phyloP scores from a whole-genome alignment of 53 echinoderm and acorn worm species.

The Paracentrotus lividus region DNA sequence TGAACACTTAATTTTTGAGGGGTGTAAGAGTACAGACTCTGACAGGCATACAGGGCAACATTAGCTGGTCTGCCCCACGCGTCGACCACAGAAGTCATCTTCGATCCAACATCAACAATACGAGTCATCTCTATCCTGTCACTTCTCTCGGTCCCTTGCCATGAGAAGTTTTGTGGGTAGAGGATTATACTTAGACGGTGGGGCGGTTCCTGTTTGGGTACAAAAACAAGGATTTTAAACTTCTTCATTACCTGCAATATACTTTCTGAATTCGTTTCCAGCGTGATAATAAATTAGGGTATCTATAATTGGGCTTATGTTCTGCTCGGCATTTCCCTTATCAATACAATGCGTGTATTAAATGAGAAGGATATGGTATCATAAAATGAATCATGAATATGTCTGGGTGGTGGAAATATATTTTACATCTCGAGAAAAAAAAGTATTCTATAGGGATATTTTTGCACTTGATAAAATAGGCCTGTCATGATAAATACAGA shows the following conservation, averaged over 20 bases:
- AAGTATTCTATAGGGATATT: too few species aligned
- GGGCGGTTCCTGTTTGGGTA: neutral
- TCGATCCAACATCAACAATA: neutral
- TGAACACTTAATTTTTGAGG: too few species aligned
- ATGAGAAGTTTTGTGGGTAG: neutral
- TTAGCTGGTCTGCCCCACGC: neutral
- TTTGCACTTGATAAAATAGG: too few species aligned
- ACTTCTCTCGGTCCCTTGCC: neutral
- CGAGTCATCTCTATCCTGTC: neutral
- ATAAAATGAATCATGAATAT: neutral
- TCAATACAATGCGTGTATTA: neutral
- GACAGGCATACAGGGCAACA: neutral
- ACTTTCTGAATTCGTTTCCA: too few species aligned
- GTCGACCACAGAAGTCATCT: neutral
- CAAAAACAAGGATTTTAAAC: neutral
- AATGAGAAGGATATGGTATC: neutral
- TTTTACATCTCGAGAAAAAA: neutral
- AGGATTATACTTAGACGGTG: neutral
- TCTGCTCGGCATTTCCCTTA: neutral
- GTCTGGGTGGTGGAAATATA: neutral
- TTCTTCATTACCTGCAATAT: neutral
- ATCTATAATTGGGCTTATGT: neutral
- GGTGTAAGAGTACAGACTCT: too few species aligned
- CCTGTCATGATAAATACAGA: too few species aligned
- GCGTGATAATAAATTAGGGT: too few species aligned